A percentile compares a stretch with the other conserved stretches of the same genome.
These are phyloP conservation scores for Chrysocyon brachyurus DNA, from an alignment of 2,797 vertebrate species.

Conservation along the genomic window DNA sequence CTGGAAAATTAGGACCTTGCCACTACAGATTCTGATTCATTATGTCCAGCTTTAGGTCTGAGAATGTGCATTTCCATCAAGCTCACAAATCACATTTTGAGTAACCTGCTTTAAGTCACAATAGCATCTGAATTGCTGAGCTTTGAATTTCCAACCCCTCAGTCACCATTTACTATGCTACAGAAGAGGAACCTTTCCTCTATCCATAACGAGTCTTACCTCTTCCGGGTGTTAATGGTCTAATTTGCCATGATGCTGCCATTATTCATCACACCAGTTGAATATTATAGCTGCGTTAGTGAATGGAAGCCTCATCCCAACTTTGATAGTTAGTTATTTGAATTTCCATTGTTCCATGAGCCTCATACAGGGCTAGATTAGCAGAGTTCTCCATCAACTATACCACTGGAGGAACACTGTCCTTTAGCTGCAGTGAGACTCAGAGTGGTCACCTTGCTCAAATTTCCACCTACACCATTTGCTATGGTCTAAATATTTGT, in stretches of 20 bases:
- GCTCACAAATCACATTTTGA: background rate
- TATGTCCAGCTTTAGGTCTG: background rate
- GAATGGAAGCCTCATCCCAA: background rate
- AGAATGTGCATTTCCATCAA: background rate
- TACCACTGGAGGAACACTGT: background rate
- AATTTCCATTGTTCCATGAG: background rate
- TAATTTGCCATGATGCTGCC: background rate
- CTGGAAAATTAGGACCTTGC: background rate
- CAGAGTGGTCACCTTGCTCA: background rate
- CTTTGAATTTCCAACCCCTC: background rate
- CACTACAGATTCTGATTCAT: background rate
- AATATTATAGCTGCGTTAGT: background rate
- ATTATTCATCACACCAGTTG: background rate
- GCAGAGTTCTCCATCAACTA: background rate
- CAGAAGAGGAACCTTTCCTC: background rate
- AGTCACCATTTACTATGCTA: constrained; percentile 2
- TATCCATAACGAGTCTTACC: background rate
- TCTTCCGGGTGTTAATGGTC: background rate
- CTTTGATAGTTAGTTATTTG: background rate
- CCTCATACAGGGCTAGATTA: background rate
- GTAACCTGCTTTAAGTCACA: background rate
- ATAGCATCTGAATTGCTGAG: background rate
- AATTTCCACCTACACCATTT: background rate
- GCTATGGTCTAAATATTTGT: background rate
- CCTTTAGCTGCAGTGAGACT: background rate